Conservation (phyloP, 2,797 vertebrate genomes). For the Poeciliopsis gracilis region DNA sequence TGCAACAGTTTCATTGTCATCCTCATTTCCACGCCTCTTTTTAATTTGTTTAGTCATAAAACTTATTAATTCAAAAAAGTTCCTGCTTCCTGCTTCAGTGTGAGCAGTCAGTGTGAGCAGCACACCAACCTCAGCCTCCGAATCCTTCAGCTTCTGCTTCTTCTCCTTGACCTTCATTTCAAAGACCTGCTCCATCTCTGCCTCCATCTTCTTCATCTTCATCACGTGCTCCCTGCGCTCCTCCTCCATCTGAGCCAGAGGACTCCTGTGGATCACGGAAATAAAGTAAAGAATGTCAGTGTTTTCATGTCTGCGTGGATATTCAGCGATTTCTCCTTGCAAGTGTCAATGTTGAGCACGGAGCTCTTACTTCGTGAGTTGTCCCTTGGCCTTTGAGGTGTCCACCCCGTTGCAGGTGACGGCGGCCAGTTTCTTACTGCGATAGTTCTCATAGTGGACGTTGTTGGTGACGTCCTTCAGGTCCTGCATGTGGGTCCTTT, state of each 20-base stretch:
- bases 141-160: conserved; percentile 86
- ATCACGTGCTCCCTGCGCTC: conserved; percentile 82
- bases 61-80: not conserved
- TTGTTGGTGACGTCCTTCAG: conserved; percentile 85
- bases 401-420: conserved; percentile 84
- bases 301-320: not conserved
- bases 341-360: too few species aligned
- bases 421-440: conserved; percentile 82
- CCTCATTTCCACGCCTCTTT: not conserved
- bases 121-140: conserved; percentile 79
- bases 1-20: too few species aligned
- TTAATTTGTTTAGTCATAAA: not conserved
- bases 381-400: conserved; percentile 77
- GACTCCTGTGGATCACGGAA: conserved; percentile 71
- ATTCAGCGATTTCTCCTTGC: not conserved
- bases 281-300: not conserved
- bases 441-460: conserved; percentile 84
- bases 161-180: conserved; percentile 88
- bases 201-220: conserved; percentile 88
- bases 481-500: conserved; percentile 84
- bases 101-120: not conserved
- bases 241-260: conserved; percentile 85
- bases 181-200: conserved; percentile 85
- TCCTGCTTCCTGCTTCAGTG: not conserved
- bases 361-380: conserved; percentile 78